Evolutionary conservation across 2,888 invertebrate genomes (phyloP).

Genomic region (Allolobophora icterica): DNA sequence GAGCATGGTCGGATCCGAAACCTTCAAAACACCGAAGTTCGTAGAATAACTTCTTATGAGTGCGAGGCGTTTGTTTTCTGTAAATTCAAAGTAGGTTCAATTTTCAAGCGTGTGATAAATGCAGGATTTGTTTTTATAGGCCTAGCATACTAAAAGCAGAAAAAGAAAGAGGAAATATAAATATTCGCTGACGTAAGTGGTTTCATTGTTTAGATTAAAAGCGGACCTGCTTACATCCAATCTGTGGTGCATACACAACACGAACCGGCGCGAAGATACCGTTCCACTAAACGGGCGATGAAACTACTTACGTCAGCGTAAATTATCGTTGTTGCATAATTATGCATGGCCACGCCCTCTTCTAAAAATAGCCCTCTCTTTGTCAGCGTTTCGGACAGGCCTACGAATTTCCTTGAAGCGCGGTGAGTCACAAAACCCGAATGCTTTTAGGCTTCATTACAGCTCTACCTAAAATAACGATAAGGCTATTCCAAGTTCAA

Average conservation of each 20-base stretch:
- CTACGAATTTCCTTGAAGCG: neutral
- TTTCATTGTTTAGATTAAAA: neutral
- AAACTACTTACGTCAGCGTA: conserved; percentile 9
- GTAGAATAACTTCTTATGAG: neutral
- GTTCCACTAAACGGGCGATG: neutral
- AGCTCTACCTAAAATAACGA: neutral
- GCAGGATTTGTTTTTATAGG: neutral
- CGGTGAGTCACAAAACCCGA: neutral
- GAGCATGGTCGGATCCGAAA: neutral
- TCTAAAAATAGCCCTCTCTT: neutral
- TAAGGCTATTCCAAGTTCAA: neutral
- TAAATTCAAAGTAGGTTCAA: no score
- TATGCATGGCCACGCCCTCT: neutral
- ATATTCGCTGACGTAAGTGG: neutral
- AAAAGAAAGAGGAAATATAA: neutral
- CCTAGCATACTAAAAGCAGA: neutral
- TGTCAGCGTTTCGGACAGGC: neutral
- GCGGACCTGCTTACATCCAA: neutral
- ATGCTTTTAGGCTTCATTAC: neutral
- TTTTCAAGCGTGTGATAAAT: no score
- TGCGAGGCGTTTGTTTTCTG: no score
- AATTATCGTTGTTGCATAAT: neutral
- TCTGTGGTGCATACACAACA: neutral
- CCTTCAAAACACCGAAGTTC: neutral
- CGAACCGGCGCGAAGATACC: neutral